Conservation (phyloP, 2,797 vertebrate genomes). For the Pseudocheirus occidentalis region DNA sequence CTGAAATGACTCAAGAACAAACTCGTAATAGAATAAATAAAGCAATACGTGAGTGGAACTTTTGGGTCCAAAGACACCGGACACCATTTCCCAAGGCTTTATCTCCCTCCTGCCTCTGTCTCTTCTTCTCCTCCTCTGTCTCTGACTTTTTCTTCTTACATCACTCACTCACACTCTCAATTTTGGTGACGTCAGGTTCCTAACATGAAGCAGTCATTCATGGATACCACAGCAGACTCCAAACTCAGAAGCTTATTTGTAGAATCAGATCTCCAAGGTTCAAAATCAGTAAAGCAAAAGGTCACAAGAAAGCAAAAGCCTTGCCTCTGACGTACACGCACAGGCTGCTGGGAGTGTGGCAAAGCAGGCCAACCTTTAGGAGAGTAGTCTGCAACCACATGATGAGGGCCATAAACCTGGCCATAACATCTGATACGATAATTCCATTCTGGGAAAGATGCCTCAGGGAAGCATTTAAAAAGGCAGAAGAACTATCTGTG, state of each 20-base stretch:
- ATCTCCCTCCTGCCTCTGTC: not conserved
- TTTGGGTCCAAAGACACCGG: not conserved
- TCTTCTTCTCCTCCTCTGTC: not conserved
- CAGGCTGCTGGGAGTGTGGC: not conserved
- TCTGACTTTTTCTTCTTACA: not conserved
- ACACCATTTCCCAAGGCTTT: not conserved
- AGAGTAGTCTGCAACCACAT: not conserved
- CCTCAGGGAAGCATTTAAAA: not conserved
- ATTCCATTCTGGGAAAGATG: not conserved
- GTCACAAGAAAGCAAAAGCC: not conserved
- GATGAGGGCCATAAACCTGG: not conserved
- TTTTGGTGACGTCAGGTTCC: not conserved
- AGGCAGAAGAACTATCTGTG: not conserved
- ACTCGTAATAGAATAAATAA: not conserved
- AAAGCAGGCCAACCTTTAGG: not conserved
- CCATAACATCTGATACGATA: not conserved
- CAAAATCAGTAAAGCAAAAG: not conserved
- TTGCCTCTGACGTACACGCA: not conserved
- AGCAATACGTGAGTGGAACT: not conserved
- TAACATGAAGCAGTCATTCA: not conserved
- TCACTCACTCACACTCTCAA: not conserved
- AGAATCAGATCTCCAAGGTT: not conserved
- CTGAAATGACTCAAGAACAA: no score
- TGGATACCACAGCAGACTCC: not conserved
- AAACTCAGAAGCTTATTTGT: not conserved